Evolutionary conservation across 1,140 invertebrate genomes (phyloP).

Genomic region (Drosophila pseudoobscura): DNA sequence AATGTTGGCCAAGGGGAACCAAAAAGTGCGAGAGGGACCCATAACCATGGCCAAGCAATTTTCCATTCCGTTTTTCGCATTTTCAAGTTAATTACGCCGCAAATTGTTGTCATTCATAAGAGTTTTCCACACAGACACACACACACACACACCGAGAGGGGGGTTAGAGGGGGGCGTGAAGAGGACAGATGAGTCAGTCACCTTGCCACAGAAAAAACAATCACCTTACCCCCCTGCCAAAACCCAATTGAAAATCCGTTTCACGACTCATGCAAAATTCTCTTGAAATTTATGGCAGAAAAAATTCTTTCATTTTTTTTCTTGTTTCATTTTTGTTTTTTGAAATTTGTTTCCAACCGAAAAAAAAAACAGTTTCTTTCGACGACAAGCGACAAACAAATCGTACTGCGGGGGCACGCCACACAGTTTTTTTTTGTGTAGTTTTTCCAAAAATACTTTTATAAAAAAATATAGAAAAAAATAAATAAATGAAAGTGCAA

Average conservation of each 20-base stretch:
- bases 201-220: constrained; percentile 29
- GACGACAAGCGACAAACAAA: constrained; percentile 67
- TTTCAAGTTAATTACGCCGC: constrained; percentile 70
- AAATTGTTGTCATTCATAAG: constrained; percentile 73
- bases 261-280: constrained; percentile 61
- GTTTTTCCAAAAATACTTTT: constrained; percentile 18
- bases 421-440: constrained; percentile 28
- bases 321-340: constrained; percentile 9
- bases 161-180: background rate
- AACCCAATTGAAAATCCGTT: constrained; percentile 40
- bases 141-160: background rate
- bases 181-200: constrained; percentile 48
- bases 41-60: constrained; percentile 51
- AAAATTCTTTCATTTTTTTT: constrained; percentile 29
- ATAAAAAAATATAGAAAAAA: constrained; percentile 11
- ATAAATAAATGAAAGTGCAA: constrained; percentile 61
- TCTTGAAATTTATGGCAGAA: constrained; percentile 54
- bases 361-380: constrained; percentile 61
- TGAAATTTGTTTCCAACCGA: constrained; percentile 42
- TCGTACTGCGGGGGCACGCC: constrained; percentile 47
- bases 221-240: too few species aligned
- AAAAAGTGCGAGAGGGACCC: constrained; percentile 23
- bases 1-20: constrained; percentile 34
- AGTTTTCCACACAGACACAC: constrained; percentile 22
- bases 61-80: constrained; percentile 51